phyloP scores from a whole-genome alignment of 2,888 invertebrate species.

The Horisme vitalbata region DNA sequence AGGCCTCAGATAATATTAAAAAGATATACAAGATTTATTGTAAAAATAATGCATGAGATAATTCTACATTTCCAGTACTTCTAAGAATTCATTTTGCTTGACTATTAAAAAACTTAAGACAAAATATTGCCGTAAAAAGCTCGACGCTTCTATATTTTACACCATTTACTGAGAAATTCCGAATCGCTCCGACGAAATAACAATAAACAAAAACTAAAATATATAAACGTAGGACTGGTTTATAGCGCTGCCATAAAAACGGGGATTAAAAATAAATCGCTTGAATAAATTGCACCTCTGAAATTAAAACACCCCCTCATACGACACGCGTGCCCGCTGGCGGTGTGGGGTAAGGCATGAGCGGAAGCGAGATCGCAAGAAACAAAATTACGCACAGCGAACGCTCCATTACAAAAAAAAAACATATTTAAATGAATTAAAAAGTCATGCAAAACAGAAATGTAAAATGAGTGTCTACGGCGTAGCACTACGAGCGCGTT shows the following conservation, averaged over 20 bases:
- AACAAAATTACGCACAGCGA: not conserved
- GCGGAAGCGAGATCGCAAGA: slow-evolving; percentile 39
- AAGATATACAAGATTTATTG: too few relatives aligned
- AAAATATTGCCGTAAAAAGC: not conserved
- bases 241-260: slow-evolving; percentile 80
- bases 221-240: slow-evolving; percentile 74
- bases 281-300: slow-evolving; percentile 83
- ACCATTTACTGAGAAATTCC: slow-evolving; percentile 9
- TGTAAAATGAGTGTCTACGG: not conserved
- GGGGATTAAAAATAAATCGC: slow-evolving; percentile 83
- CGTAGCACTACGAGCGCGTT: slow-evolving; percentile 14
- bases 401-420: too few relatives aligned
- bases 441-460: too few relatives aligned
- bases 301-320: slow-evolving; percentile 81
- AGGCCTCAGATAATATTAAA: too few relatives aligned
- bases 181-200: slow-evolving; percentile 23
- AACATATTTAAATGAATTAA: too few relatives aligned
- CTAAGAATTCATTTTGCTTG: too few relatives aligned
- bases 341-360: slow-evolving; percentile 30
- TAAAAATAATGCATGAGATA: too few relatives aligned
- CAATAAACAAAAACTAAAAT: slow-evolving; percentile 49
- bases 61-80: too few relatives aligned
- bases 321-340: slow-evolving; percentile 69
- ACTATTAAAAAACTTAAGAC: too few relatives aligned
- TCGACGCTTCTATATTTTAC: too few relatives aligned